A percentile compares a stretch with the other conserved stretches of the same genome.
Conservation (phyloP, 2,113 vertebrate species). For the Phrynocephalus versicolor region DNA sequence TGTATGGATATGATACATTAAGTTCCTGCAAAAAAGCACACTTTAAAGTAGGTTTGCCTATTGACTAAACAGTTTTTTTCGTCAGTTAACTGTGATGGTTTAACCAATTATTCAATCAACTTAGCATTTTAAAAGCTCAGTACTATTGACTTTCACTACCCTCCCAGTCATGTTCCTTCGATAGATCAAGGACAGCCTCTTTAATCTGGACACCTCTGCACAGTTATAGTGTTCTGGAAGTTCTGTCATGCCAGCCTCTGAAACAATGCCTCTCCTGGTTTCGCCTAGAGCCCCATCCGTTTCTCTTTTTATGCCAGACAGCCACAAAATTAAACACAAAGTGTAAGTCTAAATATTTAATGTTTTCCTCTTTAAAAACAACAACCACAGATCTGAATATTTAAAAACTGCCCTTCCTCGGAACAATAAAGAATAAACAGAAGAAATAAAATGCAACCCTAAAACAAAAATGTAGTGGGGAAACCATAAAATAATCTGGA, state of each 20-base stretch:
- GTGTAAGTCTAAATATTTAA: background rate
- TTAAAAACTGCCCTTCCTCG: no score
- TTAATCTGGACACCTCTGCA: background rate
- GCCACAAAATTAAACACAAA: background rate
- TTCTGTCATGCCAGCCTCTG: background rate
- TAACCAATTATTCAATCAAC: constrained; percentile 22
- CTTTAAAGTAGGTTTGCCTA: constrained; percentile 1
- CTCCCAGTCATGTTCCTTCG: background rate
- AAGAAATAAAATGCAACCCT: no score
- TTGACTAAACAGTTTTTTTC: background rate
- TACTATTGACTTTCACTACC: constrained; percentile 2
- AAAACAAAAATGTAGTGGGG: no score
- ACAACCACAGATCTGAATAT: no score
- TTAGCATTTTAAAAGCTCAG: constrained; percentile 12
- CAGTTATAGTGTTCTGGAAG: background rate
- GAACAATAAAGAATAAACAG: no score
- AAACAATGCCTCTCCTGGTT: no score
- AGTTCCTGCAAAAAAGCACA: background rate
- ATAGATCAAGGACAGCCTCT: background rate
- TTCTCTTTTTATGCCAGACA: background rate
- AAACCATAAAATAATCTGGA: no score
- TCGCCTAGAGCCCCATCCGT: no score
- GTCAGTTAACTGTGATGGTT: constrained; percentile 13
- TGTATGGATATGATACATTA: background rate
- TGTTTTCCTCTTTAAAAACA: background rate